Conservation (phyloP, 2,113 vertebrate genomes). For the Plecotus auritus region DNA sequence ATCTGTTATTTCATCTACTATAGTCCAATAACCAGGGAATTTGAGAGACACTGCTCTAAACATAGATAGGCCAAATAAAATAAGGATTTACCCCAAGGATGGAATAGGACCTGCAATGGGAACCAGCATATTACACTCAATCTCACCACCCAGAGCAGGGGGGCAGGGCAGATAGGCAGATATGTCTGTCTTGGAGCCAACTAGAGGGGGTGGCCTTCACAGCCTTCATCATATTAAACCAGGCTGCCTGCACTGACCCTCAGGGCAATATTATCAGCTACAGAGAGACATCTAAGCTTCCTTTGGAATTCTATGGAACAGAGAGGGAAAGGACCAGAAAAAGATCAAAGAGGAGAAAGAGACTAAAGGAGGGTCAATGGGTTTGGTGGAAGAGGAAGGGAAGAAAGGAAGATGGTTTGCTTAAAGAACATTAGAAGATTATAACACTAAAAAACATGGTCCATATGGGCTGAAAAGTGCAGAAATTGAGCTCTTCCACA, state of each 20-base stretch:
- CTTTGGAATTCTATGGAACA: not conserved
- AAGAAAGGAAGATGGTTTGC: not conserved
- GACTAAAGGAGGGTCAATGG: not conserved
- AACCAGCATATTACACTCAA: not conserved
- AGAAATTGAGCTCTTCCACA: not conserved
- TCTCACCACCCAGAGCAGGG: not conserved
- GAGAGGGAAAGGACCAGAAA: not conserved
- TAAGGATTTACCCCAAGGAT: not conserved
- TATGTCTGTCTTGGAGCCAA: not conserved
- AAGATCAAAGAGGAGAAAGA: not conserved
- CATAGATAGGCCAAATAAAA: not conserved
- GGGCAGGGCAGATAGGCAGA: not conserved
- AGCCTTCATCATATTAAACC: not conserved
- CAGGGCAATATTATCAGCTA: not conserved
- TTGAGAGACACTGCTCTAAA: not conserved
- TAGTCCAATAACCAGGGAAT: not conserved
- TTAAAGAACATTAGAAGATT: not conserved
- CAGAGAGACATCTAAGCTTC: not conserved
- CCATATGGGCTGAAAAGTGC: not conserved
- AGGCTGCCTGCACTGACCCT: not conserved
- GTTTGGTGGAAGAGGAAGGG: not conserved
- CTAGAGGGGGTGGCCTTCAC: not conserved
- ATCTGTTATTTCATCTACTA: not conserved
- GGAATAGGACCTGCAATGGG: not conserved
- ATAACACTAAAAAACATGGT: not conserved